These are phyloP conservation scores for Parasteatoda tepidariorum DNA, from an alignment of 1,140 invertebrate species.

Conservation along the genomic window DNA sequence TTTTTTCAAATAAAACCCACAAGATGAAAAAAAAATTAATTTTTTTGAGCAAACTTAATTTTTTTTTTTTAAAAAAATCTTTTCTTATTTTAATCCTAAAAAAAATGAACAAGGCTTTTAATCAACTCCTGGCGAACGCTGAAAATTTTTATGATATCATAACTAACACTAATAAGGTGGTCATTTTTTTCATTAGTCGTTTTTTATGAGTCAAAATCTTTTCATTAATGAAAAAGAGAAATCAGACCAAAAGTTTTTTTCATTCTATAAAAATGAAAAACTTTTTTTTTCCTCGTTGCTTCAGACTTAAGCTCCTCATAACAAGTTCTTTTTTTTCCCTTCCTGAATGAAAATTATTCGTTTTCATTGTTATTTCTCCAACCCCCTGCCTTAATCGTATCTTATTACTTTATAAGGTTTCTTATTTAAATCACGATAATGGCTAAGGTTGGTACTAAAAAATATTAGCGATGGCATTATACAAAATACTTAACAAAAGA, in stretches of 20 bases:
- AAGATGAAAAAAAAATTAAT: too few relatives aligned
- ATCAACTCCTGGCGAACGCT: too few relatives aligned
- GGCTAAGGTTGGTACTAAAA: background rate
- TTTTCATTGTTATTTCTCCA: background rate
- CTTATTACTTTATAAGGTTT: background rate
- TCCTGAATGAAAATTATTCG: background rate
- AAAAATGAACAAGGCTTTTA: too few relatives aligned
- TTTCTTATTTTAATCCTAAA: too few relatives aligned
- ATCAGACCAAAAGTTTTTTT: background rate
- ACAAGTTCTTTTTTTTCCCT: background rate
- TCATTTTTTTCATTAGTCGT: too few relatives aligned
- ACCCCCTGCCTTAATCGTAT: background rate
- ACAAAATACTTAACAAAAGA: background rate
- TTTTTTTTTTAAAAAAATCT: too few relatives aligned
- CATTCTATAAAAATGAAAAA: background rate
- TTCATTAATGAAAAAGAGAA: background rate
- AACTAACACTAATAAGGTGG: background rate
- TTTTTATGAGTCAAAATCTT: background rate
- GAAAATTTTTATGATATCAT: background rate
- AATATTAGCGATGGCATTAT: background rate
- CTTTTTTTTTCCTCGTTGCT: background rate
- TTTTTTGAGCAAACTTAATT: too few relatives aligned
- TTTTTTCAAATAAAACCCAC: too few relatives aligned
- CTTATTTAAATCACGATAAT: background rate
- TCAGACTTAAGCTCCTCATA: background rate